phyloP scores from a whole-genome alignment of 30 jellyfish, hydroid and myxozoan species.

The Turritopsis rubra region DNA sequence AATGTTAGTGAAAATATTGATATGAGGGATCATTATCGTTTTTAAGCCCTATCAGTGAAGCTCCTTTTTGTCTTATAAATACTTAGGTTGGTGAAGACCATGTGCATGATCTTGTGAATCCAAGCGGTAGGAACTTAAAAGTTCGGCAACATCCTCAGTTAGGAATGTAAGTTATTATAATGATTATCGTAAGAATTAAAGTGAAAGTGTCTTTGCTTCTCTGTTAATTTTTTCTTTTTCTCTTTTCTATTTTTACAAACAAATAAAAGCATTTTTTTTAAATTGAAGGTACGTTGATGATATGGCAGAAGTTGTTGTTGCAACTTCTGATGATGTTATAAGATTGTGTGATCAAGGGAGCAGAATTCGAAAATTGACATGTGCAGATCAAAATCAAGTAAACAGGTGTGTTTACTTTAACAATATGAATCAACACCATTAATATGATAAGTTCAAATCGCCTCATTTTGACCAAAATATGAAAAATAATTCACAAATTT shows the following conservation, averaged over 20 bases:
- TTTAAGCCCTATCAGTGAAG: too few relatives aligned
- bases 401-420: not conserved
- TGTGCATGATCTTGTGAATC: constrained; percentile 74
- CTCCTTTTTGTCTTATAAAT: not conserved
- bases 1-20: too few relatives aligned
- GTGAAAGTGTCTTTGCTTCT: not conserved
- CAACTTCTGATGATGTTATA: constrained; percentile 57
- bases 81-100: constrained; percentile 56
- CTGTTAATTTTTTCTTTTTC: not conserved
- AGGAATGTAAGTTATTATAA: constrained; percentile 33
- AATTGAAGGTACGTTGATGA: constrained; percentile 55
- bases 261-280: not conserved
- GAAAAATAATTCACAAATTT: too few relatives aligned
- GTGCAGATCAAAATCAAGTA: constrained; percentile 12
- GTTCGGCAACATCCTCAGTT: constrained; percentile 78
- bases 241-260: too few relatives aligned
- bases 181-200: not conserved
- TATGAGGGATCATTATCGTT: too few relatives aligned
- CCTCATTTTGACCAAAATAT: not conserved
- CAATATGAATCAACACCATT: not conserved
- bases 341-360: constrained; percentile 81
- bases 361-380: constrained; percentile 61
- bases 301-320: constrained; percentile 74
- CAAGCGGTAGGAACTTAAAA: constrained; percentile 78
- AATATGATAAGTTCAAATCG: not conserved